Evolutionary conservation across 1,140 invertebrate genomes (phyloP).

Genomic region (Trichonephila clavipes): DNA sequence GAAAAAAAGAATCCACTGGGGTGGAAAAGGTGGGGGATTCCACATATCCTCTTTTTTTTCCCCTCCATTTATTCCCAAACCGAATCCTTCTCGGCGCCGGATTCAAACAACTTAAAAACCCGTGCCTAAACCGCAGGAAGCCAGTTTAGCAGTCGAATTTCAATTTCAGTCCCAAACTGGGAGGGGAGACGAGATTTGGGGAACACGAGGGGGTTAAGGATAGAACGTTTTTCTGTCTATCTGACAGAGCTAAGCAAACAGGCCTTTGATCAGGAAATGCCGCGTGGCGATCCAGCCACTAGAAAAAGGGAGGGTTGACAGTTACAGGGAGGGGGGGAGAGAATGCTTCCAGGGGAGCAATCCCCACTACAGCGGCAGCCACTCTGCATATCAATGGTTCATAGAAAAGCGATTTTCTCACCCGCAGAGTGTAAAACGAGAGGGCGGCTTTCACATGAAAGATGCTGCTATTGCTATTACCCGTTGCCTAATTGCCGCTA

Average conservation of each 20-base stretch:
- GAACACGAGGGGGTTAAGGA: not conserved
- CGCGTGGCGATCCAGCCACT: conserved; percentile 45
- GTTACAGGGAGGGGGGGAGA: not conserved
- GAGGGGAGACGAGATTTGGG: not conserved
- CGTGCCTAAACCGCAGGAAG: conserved; percentile 34
- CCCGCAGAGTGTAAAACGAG: conserved; percentile 73
- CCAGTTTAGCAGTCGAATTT: conserved; percentile 40
- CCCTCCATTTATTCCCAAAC: not conserved
- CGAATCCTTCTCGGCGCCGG: not conserved
- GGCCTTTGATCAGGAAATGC: conserved; percentile 61
- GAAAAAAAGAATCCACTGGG: not conserved
- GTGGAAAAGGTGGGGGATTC: not conserved
- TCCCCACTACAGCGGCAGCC: not conserved
- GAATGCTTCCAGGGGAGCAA: not conserved
- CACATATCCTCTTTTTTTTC: not conserved
- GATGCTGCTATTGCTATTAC: not conserved
- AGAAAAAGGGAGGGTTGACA: not conserved
- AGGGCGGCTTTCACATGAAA: not conserved
- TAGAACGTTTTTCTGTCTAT: conserved; percentile 28
- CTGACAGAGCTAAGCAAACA: conserved; percentile 58
- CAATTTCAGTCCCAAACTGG: not conserved
- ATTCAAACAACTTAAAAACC: not conserved
- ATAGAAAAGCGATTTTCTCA: conserved; percentile 62
- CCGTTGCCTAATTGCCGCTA: conserved; percentile 41
- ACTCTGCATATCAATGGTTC: conserved; percentile 71